Evolutionary conservation across 2,113 vertebrate genomes (phyloP).

Genomic region (Physeter macrocephalus): DNA sequence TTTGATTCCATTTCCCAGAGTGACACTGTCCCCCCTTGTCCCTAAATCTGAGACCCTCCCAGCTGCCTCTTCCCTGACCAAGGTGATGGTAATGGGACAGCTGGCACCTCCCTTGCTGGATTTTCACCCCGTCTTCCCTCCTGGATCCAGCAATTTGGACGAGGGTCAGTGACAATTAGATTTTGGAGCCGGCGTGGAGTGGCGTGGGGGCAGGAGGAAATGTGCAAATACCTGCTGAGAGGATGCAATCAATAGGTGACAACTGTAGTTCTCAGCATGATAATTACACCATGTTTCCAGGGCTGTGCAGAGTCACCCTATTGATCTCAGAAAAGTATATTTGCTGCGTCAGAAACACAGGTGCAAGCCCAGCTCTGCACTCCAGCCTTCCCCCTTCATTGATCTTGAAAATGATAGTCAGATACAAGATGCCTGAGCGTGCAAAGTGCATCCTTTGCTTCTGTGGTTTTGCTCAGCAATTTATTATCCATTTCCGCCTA

Average conservation of each 20-base stretch:
- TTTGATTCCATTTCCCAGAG: background rate
- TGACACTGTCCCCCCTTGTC: background rate
- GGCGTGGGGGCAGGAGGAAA: background rate
- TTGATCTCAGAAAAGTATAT: conserved; percentile 61
- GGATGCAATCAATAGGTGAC: conserved; percentile 58
- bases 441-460: background rate
- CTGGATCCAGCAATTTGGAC: background rate
- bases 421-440: background rate
- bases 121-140: background rate
- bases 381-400: conserved; percentile 24
- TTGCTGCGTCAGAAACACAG: conserved; percentile 55
- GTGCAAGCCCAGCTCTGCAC: conserved; percentile 1
- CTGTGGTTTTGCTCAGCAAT: background rate
- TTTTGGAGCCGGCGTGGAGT: background rate
- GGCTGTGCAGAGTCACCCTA: conserved; percentile 52
- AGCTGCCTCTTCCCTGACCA: background rate
- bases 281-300: conserved; percentile 46
- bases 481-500: background rate
- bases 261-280: conserved; percentile 61
- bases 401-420: conserved; percentile 60
- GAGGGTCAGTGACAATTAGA: background rate
- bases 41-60: background rate
- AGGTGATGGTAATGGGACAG: rapidly evolving
- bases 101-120: no score
- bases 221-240: conserved; percentile 36